Base-by-base conservation (phyloP, 2,888 invertebrate genomes). In the Metopia argyrocephala region DNA sequence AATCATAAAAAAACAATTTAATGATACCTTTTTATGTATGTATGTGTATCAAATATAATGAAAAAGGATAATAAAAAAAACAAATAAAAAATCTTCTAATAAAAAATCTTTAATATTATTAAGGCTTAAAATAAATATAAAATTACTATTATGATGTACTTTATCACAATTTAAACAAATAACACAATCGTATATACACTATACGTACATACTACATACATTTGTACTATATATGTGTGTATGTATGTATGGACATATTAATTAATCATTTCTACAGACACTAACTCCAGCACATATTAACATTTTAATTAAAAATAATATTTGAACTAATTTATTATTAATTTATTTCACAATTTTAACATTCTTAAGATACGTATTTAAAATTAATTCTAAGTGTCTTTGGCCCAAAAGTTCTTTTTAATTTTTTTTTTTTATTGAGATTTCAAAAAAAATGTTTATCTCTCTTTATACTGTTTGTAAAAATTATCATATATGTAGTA, bases 61-160 rank as follows among this genome's bases (percentile, higher is more conserved):
- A 12, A 15, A 15, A 38, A 38, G 9, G 38, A 12, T 38, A 38
- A 3, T 12, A 12, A 12, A 21, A 27, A 56, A 20, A 46, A 57
- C 57, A 25, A 2, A 46, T 23, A 27, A 59, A 68, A 38, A 38
- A 52, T 5, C n/a, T 61, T 27, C 52, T 54, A 45, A 5, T 54
- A 38, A 62, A 18, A 7, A 46, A 27, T 50, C 15, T 59, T 70
- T 59, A 61, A 52, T 71, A 15, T 71, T 62, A 73, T 59, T 78
- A 76, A 70, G 59, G 73, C 62, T 57, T 70, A 74, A 31, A 61
- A 38, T 38, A 12, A 18, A 38, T 45, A 64, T 18, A 52, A 31
- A 50, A 38, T 38, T 38, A 38, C 3, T 38, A 38, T 15, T n/a
- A n/a, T n/a, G n/a, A n/a, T n/a, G 3, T 38, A 38, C 38, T 38